These are phyloP conservation scores for Coecobrya sp. DNA, from an alignment of 2,888 invertebrate genomes.

Conservation along the genomic window DNA sequence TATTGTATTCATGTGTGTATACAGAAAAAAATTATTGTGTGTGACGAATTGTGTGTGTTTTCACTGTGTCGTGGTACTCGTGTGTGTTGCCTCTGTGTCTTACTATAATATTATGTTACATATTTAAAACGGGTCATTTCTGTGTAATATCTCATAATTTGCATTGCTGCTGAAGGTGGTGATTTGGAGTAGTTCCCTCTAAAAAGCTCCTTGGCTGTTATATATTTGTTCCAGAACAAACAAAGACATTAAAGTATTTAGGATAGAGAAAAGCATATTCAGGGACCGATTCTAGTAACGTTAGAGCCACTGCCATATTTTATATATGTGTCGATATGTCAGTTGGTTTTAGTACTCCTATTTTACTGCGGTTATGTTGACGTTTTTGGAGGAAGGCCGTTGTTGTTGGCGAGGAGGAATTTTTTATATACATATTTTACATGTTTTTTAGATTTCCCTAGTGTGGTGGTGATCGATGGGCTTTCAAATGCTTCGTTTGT, in stretches of 20 bases:
- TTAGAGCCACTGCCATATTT: too few relatives aligned
- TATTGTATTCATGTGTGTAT: not conserved
- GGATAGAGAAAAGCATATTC: too few relatives aligned
- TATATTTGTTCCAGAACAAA: not conserved
- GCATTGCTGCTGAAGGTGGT: not conserved
- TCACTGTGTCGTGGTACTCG: not conserved
- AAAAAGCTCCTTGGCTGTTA: not conserved
- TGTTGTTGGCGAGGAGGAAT: too few relatives aligned
- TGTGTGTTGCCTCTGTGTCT: not conserved
- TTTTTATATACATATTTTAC: too few relatives aligned
- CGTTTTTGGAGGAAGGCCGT: too few relatives aligned
- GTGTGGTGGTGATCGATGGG: not conserved
- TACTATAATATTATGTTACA: not conserved
- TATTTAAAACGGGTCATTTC: conserved; percentile 1
- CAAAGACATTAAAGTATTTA: not conserved
- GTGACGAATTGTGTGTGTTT: not conserved
- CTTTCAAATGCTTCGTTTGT: not conserved
- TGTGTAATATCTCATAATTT: not conserved
- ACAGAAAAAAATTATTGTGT: not conserved
- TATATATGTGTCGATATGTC: too few relatives aligned
- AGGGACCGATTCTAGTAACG: too few relatives aligned
- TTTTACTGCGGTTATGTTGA: too few relatives aligned
- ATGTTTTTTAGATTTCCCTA: not conserved
- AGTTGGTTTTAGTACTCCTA: too few relatives aligned
- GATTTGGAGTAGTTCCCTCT: not conserved